Evolutionary conservation across 2,888 invertebrate genomes (phyloP), one percentile per base, ranked within the genome.

Genomic region (Cyaniris semiargus): DNA sequence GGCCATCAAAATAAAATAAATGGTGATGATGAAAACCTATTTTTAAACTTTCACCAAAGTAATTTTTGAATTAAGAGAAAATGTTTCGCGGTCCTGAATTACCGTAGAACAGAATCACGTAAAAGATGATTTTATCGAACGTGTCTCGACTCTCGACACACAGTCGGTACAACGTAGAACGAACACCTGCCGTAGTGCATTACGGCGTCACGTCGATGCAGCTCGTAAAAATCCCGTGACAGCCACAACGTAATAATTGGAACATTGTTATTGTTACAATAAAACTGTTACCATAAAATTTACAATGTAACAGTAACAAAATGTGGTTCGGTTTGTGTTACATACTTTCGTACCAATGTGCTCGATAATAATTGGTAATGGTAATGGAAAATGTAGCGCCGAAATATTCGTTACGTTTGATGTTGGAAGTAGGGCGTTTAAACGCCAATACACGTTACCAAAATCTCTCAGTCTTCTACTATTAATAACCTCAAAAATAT

Each of bases 111-210:
- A 85, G 89, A 88, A 89, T 90, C 91, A 91, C 91, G 91, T 91
- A 91, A 89, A 90, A 91, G 91, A 91, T 91, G 89, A 90, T 90
- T 90, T 89, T 84, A 87, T 88, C 88, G 90, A 90, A 90, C 90
- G 90, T 90, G 90, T 88, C 83, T 80, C 82, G 81, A 78, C 76
- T 88, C 83, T 80, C 82, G 81, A 78, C 76, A 78, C 75, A 76
- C 81, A 83, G 81, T 81, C 80, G 76, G 79, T 76, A 21, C 7
- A 74, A 48, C 80, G 77, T 80, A 78, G 77, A 79, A 78, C 76
- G 76, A 82, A 81, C 84, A 86, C 86, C 86, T 87, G 88, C 85
- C 83, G 82, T 81, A 82, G 72, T 74, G 74, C 74, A 74, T 74
- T 79, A 78, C 80, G 77, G 79, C 82, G 84, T 84, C 84, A 85